These are phyloP conservation scores for Threskiornis aethiopicus DNA, from an alignment of 2,797 vertebrate genomes.

Conservation along the genomic window DNA sequence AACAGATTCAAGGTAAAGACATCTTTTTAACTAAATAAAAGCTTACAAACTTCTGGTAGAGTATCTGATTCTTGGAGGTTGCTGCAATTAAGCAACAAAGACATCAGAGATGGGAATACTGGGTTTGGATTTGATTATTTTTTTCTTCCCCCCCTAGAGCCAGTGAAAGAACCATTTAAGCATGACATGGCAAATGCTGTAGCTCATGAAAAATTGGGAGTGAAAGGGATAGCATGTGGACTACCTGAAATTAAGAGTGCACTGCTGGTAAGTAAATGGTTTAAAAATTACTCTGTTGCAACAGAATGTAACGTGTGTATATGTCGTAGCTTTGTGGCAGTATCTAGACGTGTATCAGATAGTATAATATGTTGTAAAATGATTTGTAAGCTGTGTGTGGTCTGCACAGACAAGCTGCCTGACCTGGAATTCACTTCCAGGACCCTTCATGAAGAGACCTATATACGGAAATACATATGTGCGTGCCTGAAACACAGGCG, in stretches of 20 bases:
- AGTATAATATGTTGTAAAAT: not conserved
- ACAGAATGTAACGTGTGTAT: not conserved
- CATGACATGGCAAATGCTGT: slow-evolving; percentile 32
- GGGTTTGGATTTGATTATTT: rapidly evolving
- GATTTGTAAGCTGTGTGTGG: not conserved
- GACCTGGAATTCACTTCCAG: not conserved
- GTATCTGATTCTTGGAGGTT: not conserved
- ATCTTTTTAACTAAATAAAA: not conserved
- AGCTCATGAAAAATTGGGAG: slow-evolving; percentile 60
- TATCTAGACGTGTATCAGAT: rapidly evolving
- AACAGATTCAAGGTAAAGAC: slow-evolving; percentile 75
- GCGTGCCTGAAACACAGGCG: not conserved
- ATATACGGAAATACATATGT: not conserved
- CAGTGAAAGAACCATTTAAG: not conserved
- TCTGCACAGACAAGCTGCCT: not conserved
- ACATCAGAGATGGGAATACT: not conserved
- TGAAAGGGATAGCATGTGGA: slow-evolving; percentile 73
- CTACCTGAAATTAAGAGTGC: slow-evolving; percentile 79
- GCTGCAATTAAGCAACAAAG: not conserved
- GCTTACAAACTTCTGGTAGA: not conserved
- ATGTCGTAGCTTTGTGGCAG: not conserved
- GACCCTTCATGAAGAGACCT: not conserved
- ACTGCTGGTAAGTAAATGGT: slow-evolving; percentile 76
- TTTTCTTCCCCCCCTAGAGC: slow-evolving; percentile 27
- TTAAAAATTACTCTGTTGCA: not conserved